Base-by-base conservation (phyloP, 2,888 invertebrate species). In the Calameuta filiformis region DNA sequence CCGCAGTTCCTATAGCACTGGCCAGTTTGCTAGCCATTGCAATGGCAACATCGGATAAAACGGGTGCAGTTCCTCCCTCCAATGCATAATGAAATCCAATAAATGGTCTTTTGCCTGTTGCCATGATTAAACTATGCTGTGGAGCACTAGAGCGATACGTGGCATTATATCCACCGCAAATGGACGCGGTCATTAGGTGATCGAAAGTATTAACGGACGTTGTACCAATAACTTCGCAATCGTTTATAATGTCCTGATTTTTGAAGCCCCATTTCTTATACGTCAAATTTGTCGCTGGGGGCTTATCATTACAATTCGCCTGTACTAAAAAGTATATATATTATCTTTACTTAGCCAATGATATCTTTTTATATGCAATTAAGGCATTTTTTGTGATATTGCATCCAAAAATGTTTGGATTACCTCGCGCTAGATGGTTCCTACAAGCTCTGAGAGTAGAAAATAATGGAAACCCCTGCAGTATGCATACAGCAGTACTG, bases 11-110 rank as follows among this genome's bases (percentile, higher is more conserved):
- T 82, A 92, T 92, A 73, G 95, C 95, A 74, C 95, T 95, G 90
- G 97, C 96, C 35, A 98, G 93, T 93, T 97, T 98, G 88, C 95
- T 96, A 1, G 98, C 98, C 75, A 98, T 96, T 77, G 97, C 98
- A 89, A 96, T 95, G 0, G 98, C 98, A n/a, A 98, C 97, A 90
- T 98, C 98, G 76, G 97, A 95, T 23, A 98, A 92, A 23, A 96
- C 94, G 0, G 97, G 96, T 40, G 96, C 96, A 31, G 95, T 93
- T 77, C 95, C 95, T 34, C 98, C 98, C 93, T 98, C 98, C 77
- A 97, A 93, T 11, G 97, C 97, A 92, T 96, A 96, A 92, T 97
- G 98, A 91, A 97, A 98, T 1, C 97, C 97, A 79, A 97, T 90
- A 91, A 95, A 98, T 0, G 98, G 98, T 80, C 95, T 94, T 11